Evolutionary conservation across 2,797 vertebrate genomes (phyloP).

Genomic region (Periophthalmus magnuspinnatus): DNA sequence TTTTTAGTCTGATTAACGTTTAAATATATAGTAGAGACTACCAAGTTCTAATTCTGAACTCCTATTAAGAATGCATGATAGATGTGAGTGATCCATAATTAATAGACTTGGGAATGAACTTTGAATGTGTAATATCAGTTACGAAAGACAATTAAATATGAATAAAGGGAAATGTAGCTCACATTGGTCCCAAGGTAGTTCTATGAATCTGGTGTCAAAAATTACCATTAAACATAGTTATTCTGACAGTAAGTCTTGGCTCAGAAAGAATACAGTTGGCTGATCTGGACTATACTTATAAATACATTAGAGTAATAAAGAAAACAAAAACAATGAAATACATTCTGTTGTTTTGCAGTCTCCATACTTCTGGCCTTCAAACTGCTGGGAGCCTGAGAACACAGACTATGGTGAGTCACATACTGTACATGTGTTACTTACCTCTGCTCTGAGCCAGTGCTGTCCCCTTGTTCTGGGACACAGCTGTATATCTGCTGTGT

Average conservation of each 20-base stretch:
- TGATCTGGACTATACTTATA: not conserved
- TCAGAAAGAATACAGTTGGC: constrained; percentile 5
- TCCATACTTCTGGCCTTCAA: constrained; percentile 96
- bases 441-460: constrained; percentile 19
- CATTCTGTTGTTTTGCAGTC: constrained; percentile 74
- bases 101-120: constrained; percentile 58
- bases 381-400: constrained; percentile 99
- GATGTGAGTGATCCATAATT: constrained; percentile 64
- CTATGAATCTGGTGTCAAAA: constrained; percentile 22
- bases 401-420: constrained; percentile 91
- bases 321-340: not conserved
- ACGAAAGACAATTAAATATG: constrained; percentile 59
- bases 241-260: constrained; percentile 20
- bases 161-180: constrained; percentile 39
- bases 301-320: not conserved
- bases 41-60: constrained; percentile 55
- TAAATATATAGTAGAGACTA: constrained; percentile 43
- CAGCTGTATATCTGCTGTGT: constrained; percentile 41
- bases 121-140: constrained; percentile 64
- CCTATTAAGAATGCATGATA: constrained; percentile 66
- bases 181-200: constrained; percentile 27
- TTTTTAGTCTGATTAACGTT: constrained; percentile 34
- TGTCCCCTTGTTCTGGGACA: constrained; percentile 25
- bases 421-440: constrained; percentile 6
- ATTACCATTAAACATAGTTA: constrained; percentile 33